phyloP scores from a whole-genome alignment of 2,888 invertebrate genomes.

The Endomychus coccineus region DNA sequence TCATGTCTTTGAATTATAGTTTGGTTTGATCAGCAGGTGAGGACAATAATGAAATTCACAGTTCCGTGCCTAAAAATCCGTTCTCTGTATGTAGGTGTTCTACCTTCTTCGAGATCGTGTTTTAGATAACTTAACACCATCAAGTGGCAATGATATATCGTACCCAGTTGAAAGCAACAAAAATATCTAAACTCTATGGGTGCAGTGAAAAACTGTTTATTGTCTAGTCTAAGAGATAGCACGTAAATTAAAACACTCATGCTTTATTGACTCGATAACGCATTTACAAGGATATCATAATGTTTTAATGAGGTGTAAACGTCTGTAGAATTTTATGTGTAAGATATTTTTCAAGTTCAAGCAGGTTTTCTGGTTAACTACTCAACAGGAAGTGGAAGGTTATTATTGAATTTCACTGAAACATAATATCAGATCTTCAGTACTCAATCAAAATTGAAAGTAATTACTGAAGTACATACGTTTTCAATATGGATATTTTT shows the following conservation, averaged over 20 bases:
- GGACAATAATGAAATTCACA: no score
- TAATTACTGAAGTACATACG: no score
- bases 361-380: slow-evolving; percentile 15
- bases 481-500: no score
- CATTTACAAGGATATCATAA: slow-evolving; percentile 26
- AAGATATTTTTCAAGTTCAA: not conserved
- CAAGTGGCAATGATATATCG: slow-evolving; percentile 18
- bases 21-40: no score
- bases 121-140: slow-evolving; percentile 13
- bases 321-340: slow-evolving; percentile 16
- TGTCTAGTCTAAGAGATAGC: slow-evolving; percentile 24
- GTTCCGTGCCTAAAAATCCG: slow-evolving; percentile 13
- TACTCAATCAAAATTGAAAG: no score
- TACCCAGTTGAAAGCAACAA: slow-evolving; percentile 13
- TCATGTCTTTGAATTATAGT: no score
- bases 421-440: no score
- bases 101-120: slow-evolving; percentile 11
- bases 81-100: slow-evolving; percentile 14
- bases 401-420: no score
- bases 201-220: slow-evolving; percentile 23
- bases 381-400: slow-evolving; percentile 15
- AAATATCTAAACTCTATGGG: slow-evolving; percentile 17
- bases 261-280: slow-evolving; percentile 35
- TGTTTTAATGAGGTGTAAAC: slow-evolving; percentile 30
- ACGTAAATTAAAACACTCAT: slow-evolving; percentile 34